Evolutionary conservation across 2,888 invertebrate species (phyloP).

Genomic region (Apantesis nais): DNA sequence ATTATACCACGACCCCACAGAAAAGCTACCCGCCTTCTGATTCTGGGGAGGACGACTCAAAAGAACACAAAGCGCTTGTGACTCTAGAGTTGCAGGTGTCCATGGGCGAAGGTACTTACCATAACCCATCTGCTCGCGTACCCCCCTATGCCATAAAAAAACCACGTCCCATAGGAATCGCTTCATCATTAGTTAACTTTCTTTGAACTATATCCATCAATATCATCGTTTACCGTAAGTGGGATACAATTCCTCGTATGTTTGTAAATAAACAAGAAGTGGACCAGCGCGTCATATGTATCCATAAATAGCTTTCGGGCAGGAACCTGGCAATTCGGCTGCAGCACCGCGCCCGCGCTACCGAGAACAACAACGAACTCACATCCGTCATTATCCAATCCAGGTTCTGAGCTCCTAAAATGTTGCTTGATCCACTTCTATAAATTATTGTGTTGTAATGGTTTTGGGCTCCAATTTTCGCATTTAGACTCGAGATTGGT

Average conservation of each 20-base stretch:
- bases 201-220: neutral
- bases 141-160: too few species aligned
- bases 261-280: conserved; percentile 20
- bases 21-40: too few species aligned
- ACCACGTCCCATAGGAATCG: neutral
- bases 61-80: too few species aligned
- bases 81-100: too few species aligned
- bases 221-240: neutral
- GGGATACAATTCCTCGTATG: neutral
- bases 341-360: conserved; percentile 22
- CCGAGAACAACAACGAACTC: conserved; percentile 23
- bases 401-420: conserved; percentile 15
- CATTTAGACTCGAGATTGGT: too few species aligned
- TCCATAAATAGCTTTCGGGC: conserved; percentile 32
- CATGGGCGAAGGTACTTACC: too few species aligned
- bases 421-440: conserved; percentile 8
- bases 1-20: too few species aligned
- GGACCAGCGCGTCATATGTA: conserved; percentile 18
- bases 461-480: too few species aligned
- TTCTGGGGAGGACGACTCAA: too few species aligned
- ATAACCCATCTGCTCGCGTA: too few species aligned
- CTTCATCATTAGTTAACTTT: neutral
- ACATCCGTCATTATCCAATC: conserved; percentile 55
- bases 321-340: conserved; percentile 37
- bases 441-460: too few species aligned